Base-by-base conservation (phyloP, 2,888 invertebrate species). In the Xanthia togata region DNA sequence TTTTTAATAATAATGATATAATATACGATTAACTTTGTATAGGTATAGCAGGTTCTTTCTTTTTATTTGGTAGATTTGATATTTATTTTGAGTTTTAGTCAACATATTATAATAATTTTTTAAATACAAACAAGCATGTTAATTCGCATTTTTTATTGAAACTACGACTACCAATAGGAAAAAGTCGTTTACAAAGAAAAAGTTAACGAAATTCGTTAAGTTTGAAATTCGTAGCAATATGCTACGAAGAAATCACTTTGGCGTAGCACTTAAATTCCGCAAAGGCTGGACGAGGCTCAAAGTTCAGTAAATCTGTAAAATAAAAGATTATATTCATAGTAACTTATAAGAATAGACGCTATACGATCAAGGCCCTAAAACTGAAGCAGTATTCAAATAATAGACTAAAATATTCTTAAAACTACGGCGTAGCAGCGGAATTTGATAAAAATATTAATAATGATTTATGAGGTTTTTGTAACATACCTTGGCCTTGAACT, bases 1-100 rank as follows among this genome's bases (percentile, higher is more conserved):
- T 90, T 90, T 83, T 55, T 55, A 70, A 55, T 69, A 59, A 63
- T 59, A 31, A 53, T 53, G 53, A 78, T 83, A 65, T 53, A 11
- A 41, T 41, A 41, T 41, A 17, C 11, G 14, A n/a, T 23, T 78
- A 41, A 41, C 69, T 76, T 78, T 64, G 23, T 60, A 70, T 17
- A 44, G 14, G 17, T n/a, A 60, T 3, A 69, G 26, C n/a, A 26
- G 12, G 23, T 38, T n/a, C 8, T 35, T 26, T 47, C 14, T 44
- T 17, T 53, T 73, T 4, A 38, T 41, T 70, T 2, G 4, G 1
- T 8, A 31, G 8, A 31, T 4, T 31, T 4, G 11, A 41, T 31
- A 35, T 73, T 73, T 53, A 26, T 73, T 31, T 72, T 41, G 23
- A 17, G 8, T 53, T 17, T 70, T 47, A 47, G 20, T 44, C 11